Evolutionary conservation across 2,888 invertebrate species (phyloP), one percentile per base, ranked within the genome.

Genomic region (Stegana nigrithorax): DNA sequence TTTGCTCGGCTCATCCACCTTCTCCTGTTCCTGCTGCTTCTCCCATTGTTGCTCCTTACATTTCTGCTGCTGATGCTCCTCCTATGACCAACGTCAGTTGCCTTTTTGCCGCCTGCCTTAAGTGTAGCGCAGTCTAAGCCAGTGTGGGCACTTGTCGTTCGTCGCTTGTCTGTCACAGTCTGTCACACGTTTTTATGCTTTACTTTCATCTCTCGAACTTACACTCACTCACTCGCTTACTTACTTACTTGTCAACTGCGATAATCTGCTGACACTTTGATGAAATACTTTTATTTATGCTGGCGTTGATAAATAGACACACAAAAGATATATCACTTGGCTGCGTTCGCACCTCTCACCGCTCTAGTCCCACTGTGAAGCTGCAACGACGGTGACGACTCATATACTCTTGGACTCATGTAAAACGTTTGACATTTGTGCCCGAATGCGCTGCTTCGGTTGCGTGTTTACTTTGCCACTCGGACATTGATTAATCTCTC

Each of bases 221-320:
- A 10, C 39, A 14, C 39, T 39, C 17, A 39, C 39, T 39, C 14
- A n/a, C n/a, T n/a, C n/a, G n/a, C 42, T 42, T 4, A 45, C 59
- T 51, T 29, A 60, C 61, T 53, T 51, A 47, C 36, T 62, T 68
- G 72, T 65, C 69, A 74, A 76, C 64, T 73, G 53, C 80, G 74
- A 80, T 77, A 78, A 77, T 80, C 78, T 74, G 70, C 67, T 70
- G 77, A 76, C 78, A 80, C 80, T 78, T 76, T 77, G 79, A 80
- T 80, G 80, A 77, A 80, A 78, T 78, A 70, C 68, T 68, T 70
- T 71, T 69, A 68, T 73, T 67, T 67, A 66, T 71, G 72, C 68
- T 78, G 80, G 76, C 79, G 76, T 76, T 80, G 80, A 80, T 80
- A 78, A 77, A 80, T 77, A 64, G 73, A 27, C 23, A 53, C 67